Evolutionary conservation across 2,888 invertebrate genomes (phyloP).

Genomic region (Parasteatoda lunata): DNA sequence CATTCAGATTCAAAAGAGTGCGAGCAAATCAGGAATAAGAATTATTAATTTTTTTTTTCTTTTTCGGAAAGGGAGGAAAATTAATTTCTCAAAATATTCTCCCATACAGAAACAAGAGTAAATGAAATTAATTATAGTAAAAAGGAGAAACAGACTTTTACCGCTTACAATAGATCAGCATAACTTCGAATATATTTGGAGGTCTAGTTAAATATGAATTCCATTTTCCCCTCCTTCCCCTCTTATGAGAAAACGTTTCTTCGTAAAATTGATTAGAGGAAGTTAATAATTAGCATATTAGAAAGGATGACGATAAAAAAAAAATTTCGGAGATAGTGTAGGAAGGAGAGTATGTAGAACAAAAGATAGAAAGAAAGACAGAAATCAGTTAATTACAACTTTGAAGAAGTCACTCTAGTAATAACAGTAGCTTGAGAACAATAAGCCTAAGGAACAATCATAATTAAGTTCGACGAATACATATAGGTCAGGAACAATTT

Average conservation of each 20-base stretch:
- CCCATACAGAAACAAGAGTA: neutral
- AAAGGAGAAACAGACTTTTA: constrained; percentile 50
- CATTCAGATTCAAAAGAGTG: neutral
- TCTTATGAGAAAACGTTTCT: neutral
- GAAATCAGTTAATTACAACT: constrained; percentile 67
- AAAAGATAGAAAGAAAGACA: constrained; percentile 28
- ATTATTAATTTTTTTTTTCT: neutral
- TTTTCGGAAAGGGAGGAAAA: neutral
- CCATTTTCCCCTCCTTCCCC: neutral
- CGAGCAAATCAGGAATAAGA: neutral
- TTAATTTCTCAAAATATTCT: too few relatives aligned
- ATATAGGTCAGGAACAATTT: constrained; percentile 67
- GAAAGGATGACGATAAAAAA: neutral
- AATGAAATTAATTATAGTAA: constrained; percentile 46
- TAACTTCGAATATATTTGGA: neutral
- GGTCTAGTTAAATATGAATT: constrained; percentile 39
- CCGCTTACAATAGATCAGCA: constrained; percentile 16
- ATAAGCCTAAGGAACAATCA: constrained; percentile 58
- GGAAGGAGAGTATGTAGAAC: neutral
- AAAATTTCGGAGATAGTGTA: constrained; percentile 1
- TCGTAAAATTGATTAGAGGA: constrained; percentile 38
- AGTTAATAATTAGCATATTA: constrained; percentile 62
- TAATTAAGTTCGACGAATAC: constrained; percentile 66
- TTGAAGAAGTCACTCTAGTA: constrained; percentile 53
- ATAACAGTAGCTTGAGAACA: constrained; percentile 30